A percentile compares a stretch with the other conserved stretches of the same genome.
Conservation (phyloP, 2,797 vertebrate species). For the Holocentrus rufus region DNA sequence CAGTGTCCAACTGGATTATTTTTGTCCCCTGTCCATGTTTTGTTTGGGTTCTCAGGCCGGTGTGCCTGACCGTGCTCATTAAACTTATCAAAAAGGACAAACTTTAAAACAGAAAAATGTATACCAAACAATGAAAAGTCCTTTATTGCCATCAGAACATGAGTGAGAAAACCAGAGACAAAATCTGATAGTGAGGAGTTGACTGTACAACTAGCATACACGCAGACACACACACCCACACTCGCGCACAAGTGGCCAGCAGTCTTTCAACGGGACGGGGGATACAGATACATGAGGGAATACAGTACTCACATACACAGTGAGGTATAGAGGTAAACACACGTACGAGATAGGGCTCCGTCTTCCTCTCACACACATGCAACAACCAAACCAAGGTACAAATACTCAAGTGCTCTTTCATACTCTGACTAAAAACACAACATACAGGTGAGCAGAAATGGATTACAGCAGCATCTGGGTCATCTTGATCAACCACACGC, state of each 20-base stretch:
- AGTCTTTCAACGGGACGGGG: slow-evolving; percentile 70
- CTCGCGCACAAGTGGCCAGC: slow-evolving; percentile 39
- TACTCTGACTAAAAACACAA: slow-evolving; percentile 67
- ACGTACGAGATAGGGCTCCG: slow-evolving; percentile 61
- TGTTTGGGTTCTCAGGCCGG: no score
- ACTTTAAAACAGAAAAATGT: slow-evolving; percentile 51
- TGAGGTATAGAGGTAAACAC: slow-evolving; percentile 78
- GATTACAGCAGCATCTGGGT: slow-evolving; percentile 76
- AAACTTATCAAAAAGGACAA: slow-evolving; percentile 47
- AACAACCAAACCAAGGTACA: slow-evolving; percentile 71
- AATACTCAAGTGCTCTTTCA: slow-evolving; percentile 68
- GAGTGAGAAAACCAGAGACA: slow-evolving; percentile 81
- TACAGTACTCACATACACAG: slow-evolving; percentile 76
- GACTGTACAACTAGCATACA: slow-evolving; percentile 74
- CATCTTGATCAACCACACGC: slow-evolving; percentile 60
- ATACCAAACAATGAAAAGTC: slow-evolving; percentile 84
- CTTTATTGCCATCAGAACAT: slow-evolving; percentile 85
- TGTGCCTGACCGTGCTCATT: neutral
- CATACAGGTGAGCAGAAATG: slow-evolving; percentile 72
- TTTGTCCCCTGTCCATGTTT: no score
- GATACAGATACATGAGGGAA: slow-evolving; percentile 69
- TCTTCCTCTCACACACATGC: slow-evolving; percentile 71
- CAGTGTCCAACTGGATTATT: no score
- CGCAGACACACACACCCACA: slow-evolving; percentile 5
- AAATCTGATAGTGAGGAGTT: slow-evolving; percentile 78